These are phyloP conservation scores for Nesospiza acunhae DNA, from an alignment of 2,113 vertebrate genomes.

Conservation along the genomic window DNA sequence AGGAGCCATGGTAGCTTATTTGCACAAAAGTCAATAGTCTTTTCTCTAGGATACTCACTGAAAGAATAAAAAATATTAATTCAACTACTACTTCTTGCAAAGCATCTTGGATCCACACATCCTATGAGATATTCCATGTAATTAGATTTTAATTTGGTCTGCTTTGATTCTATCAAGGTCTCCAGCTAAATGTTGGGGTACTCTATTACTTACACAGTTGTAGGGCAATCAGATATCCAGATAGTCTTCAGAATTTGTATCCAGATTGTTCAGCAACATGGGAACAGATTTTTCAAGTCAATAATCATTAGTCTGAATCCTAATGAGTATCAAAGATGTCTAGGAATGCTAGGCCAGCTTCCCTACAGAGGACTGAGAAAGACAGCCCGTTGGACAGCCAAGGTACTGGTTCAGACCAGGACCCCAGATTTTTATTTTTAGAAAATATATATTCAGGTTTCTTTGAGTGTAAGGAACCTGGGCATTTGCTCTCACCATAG, in stretches of 20 bases:
- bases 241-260: background rate
- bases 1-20: background rate
- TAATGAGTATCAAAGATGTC: background rate
- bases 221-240: background rate
- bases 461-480: background rate
- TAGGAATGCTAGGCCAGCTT: background rate
- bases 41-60: background rate
- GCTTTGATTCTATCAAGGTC: background rate
- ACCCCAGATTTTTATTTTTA: background rate
- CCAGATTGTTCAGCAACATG: background rate
- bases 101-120: background rate
- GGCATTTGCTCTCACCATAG: background rate
- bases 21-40: background rate
- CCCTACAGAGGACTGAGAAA: background rate
- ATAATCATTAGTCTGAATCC: background rate
- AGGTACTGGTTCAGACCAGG: background rate
- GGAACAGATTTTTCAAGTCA: background rate
- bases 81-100: background rate
- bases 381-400: background rate
- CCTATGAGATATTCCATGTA: background rate
- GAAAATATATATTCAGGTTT: background rate
- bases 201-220: background rate
- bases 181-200: background rate
- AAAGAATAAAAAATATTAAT: background rate
- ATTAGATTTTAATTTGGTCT: background rate